Percentiles rank a stretch among this genome's conserved stretches.
Evolutionary conservation across 1,140 invertebrate species (phyloP).

Genomic region (Atta cephalotes): DNA sequence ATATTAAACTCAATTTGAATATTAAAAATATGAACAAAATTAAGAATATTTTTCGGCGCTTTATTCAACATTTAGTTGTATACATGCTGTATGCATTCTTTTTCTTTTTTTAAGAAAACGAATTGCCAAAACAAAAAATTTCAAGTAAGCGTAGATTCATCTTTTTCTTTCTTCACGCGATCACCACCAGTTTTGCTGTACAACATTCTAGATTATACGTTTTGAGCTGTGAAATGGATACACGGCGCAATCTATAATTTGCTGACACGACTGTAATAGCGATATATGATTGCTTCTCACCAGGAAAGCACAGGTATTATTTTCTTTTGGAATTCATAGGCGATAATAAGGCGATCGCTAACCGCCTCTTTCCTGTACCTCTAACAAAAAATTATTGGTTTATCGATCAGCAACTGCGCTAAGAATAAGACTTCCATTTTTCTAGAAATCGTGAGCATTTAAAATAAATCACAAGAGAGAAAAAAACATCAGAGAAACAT

Average conservation of each 20-base stretch:
- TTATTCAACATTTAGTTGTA: background rate
- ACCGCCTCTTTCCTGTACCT: slow-evolving; percentile 15
- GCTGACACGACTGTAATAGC: slow-evolving; percentile 27
- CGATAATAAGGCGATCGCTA: slow-evolving; percentile 29
- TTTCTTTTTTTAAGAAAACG: background rate
- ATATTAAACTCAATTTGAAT: background rate
- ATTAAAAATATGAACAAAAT: background rate
- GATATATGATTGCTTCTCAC: slow-evolving; percentile 36
- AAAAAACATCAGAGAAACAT: background rate
- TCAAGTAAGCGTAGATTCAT: background rate
- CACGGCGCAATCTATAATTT: slow-evolving; percentile 55
- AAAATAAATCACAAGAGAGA: slow-evolving; percentile 9
- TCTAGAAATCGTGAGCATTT: background rate
- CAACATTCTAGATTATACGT: slow-evolving; percentile 38
- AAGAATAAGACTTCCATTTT: slow-evolving; percentile 26
- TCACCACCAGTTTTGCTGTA: background rate
- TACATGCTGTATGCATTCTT: background rate
- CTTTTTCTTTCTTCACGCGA: background rate
- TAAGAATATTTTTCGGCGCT: background rate
- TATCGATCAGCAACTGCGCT: slow-evolving; percentile 19
- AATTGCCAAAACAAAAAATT: background rate
- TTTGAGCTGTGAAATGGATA: slow-evolving; percentile 45
- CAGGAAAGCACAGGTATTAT: slow-evolving; percentile 2
- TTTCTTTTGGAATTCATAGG: slow-evolving; percentile 34
- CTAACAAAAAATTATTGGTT: slow-evolving; percentile 42